Evolutionary conservation across 2,888 invertebrate genomes (phyloP).

Genomic region (Danaus chrysippus): DNA sequence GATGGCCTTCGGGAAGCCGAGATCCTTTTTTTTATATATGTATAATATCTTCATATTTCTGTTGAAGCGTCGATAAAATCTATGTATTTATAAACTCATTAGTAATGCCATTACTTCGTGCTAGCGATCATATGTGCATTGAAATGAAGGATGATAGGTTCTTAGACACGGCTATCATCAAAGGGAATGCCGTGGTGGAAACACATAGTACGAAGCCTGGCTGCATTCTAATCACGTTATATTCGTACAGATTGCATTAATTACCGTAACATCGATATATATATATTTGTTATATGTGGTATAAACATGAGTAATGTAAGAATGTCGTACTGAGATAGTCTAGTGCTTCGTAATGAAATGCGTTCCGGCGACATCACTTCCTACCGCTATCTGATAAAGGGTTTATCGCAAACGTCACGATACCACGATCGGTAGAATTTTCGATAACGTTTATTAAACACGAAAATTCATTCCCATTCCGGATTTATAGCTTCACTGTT

Average conservation of each 20-base stretch:
- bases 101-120: not conserved
- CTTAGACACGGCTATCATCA: not conserved
- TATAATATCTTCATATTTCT: not conserved
- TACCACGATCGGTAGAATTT: slow-evolving; percentile 54
- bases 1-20: not conserved
- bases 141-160: not conserved
- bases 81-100: not conserved
- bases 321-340: slow-evolving; percentile 3
- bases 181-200: not conserved
- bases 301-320: too few species aligned
- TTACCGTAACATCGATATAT: too few species aligned
- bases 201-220: not conserved
- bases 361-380: slow-evolving; percentile 59
- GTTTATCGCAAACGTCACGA: slow-evolving; percentile 59
- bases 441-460: slow-evolving; percentile 66
- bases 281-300: too few species aligned
- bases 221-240: not conserved
- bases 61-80: not conserved
- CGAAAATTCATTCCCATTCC: slow-evolving; percentile 45
- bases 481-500: not conserved
- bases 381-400: slow-evolving; percentile 73
- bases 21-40: not conserved
- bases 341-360: slow-evolving; percentile 60
- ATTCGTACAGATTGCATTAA: too few species aligned
- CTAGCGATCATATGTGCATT: not conserved